Conservation (phyloP, 2,797 vertebrate species). For the Neopelma chrysocephalum region DNA sequence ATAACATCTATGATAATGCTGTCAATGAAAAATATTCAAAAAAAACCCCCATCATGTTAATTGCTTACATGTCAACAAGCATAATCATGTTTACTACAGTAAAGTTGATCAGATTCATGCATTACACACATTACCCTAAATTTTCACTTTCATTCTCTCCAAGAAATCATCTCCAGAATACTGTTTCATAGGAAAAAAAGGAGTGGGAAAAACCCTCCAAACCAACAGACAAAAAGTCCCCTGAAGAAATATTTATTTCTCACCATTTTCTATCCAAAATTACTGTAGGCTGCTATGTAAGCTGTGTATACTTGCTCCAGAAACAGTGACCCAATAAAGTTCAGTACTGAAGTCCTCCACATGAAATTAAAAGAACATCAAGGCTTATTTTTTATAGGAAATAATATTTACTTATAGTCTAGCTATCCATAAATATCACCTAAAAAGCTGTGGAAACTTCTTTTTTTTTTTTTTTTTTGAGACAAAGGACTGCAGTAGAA, state of each 20-base stretch:
- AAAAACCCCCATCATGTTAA: background rate
- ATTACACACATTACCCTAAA: background rate
- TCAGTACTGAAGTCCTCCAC: background rate
- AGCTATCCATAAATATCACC: background rate
- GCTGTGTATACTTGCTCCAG: background rate
- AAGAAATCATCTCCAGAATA: background rate
- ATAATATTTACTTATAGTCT: background rate
- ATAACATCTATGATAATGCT: background rate
- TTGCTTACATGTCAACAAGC: background rate
- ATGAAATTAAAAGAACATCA: background rate
- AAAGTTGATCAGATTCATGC: background rate
- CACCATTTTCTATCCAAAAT: background rate
- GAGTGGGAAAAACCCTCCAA: accelerated
- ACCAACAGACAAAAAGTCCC: background rate
- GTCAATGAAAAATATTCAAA: background rate
- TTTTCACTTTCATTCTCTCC: background rate
- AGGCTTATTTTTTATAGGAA: background rate
- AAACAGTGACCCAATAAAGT: background rate
- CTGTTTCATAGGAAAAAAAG: background rate
- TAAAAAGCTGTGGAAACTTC: background rate
- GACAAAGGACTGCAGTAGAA: background rate
- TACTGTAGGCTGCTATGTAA: background rate
- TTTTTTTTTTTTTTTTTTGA: background rate
- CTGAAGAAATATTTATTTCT: background rate
- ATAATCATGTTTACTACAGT: background rate